phyloP scores from a whole-genome alignment of 2,113 vertebrate genomes.

The human (Homo sapiens) region GRCh38 chr5:7257501-7258000 shows the following conservation, averaged over 20 bases:
- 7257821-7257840: not conserved
- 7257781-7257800: not conserved
- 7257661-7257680: not conserved
- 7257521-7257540: not conserved
- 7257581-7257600: not conserved
- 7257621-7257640: not conserved
- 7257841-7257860: too few relatives aligned
- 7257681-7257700: constrained; percentile 1
- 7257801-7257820: not conserved
- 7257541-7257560: not conserved
- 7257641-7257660: not conserved
- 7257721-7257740: not conserved
- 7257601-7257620: not conserved
- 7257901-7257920: accelerated
- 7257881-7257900: accelerated
- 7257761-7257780: not conserved
- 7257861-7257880: not conserved
- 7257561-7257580: not conserved
- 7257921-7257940: not conserved
- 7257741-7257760: not conserved
- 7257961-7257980: not conserved
- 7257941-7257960: accelerated
- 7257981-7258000: not conserved
- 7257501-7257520: not conserved
- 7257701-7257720: not conserved